These are phyloP conservation scores for Cynoglossus semilaevis DNA, from an alignment of 2,113 vertebrate species.

Conservation along the genomic window DNA sequence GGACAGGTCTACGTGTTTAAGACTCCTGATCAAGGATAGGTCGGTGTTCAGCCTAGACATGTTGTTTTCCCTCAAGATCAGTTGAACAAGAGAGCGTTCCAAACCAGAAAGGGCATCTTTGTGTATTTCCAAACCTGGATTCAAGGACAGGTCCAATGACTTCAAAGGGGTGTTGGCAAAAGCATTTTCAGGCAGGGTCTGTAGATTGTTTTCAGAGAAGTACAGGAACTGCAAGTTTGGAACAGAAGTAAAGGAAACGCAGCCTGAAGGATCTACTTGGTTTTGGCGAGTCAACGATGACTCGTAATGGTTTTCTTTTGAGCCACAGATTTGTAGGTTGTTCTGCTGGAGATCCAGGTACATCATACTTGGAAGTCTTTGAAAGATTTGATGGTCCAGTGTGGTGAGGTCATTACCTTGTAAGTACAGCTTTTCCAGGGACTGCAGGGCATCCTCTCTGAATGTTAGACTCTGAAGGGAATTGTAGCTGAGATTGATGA, in stretches of 20 bases:
- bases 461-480: slow-evolving; percentile 77
- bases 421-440: slow-evolving; percentile 78
- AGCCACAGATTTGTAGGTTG: slow-evolving; percentile 73
- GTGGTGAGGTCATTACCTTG: slow-evolving; percentile 79
- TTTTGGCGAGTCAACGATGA: slow-evolving; percentile 37
- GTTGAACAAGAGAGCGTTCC: slow-evolving; percentile 81
- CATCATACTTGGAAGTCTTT: slow-evolving; percentile 75
- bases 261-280: slow-evolving; percentile 48
- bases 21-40: slow-evolving; percentile 79
- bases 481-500: slow-evolving; percentile 86
- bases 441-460: slow-evolving; percentile 44
- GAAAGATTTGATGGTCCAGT: slow-evolving; percentile 76
- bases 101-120: slow-evolving; percentile 79
- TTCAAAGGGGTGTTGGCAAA: slow-evolving; percentile 81
- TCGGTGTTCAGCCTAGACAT: slow-evolving; percentile 77
- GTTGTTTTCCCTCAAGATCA: slow-evolving; percentile 81
- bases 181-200: slow-evolving; percentile 64
- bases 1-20: slow-evolving; percentile 85
- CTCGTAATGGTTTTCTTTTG: slow-evolving; percentile 12
- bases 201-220: slow-evolving; percentile 81
- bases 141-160: slow-evolving; percentile 84
- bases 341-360: slow-evolving; percentile 84
- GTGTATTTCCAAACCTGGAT: slow-evolving; percentile 80
- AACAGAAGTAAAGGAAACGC: slow-evolving; percentile 78
- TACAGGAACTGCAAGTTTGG: slow-evolving; percentile 76